Percentiles rank a stretch among this genome's conserved stretches.
These are phyloP conservation scores for Dynastes maya DNA, from an alignment of 2,888 invertebrate species.

Conservation along the genomic window DNA sequence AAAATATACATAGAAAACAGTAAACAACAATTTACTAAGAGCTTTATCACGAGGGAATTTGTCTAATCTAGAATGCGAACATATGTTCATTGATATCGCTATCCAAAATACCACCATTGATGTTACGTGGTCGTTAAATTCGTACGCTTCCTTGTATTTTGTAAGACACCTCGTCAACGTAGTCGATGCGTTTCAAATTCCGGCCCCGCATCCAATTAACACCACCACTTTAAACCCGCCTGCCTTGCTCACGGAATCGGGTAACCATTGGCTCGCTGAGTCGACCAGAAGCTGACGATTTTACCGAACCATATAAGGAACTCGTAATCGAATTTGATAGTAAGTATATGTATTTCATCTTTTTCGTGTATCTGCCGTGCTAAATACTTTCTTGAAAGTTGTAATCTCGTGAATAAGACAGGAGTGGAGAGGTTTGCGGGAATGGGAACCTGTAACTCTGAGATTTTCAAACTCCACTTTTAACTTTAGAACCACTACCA, in stretches of 20 bases:
- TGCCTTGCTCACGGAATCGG: neutral
- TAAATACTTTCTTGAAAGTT: too few species aligned
- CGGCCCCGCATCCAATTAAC: neutral
- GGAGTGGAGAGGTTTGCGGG: too few species aligned
- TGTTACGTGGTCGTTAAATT: constrained; percentile 2
- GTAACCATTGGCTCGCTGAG: neutral
- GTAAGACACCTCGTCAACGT: neutral
- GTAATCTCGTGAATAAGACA: too few species aligned
- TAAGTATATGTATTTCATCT: neutral
- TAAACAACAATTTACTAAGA: too few species aligned
- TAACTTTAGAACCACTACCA: constrained; percentile 10
- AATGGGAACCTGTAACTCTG: too few species aligned
- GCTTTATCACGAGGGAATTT: too few species aligned
- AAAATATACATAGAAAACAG: too few species aligned
- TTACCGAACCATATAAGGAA: neutral
- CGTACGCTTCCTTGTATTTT: neutral
- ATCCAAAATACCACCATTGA: neutral
- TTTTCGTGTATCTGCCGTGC: too few species aligned
- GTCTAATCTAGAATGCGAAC: constrained; percentile 5
- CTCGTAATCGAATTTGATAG: neutral
- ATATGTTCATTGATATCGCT: neutral
- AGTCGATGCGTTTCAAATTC: neutral
- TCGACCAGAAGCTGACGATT: neutral
- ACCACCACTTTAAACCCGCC: neutral
- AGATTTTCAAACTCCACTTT: too few species aligned